Evolutionary conservation across 2,888 invertebrate genomes (phyloP), one percentile per base, ranked within the genome.

Genomic region (Orthosia gothica): DNA sequence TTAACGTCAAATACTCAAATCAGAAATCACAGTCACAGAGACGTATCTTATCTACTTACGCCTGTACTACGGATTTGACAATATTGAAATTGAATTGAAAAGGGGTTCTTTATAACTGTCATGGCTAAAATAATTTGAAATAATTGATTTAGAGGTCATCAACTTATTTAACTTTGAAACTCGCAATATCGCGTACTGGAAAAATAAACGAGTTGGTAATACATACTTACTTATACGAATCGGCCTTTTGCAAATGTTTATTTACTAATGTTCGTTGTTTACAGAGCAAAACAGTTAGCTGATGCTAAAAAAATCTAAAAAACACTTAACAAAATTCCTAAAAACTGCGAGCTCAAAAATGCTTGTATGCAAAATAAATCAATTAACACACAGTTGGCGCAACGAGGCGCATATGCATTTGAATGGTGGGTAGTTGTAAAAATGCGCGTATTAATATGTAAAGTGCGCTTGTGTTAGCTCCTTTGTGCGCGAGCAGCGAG

Each of bases 381-480:
- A 81, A 67, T 84, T 83, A 80, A 23, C 65, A 61, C 23, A 68
- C 45, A 65, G 64, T 83, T 65, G 32, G 40, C 18, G 45, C 45
- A 70, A 69, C 82, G 61, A 52, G 64, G 62, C 54, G n/a, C 68
- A 80, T 81, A 81, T 76, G 68, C 70, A 85, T 82, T 2, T 64
- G 67, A 70, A 82, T 82, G 63, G 78, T 49, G 64, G 52, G 62
- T 70, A 32, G 61, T 76, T 70, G 52, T 59, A 85, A 82, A 82
- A 82, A 85, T 82, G 62, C 32, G 40, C 47, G 58, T 59, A 77
- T 82, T 82, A 59, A 58, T 26, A 82, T 82, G 23, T 78, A 73
- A 77, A 82, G 70, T 70, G 67, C 52, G 49, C 68, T 55, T 57
- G 80, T 64, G 59, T 40, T 59, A 57, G 74, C 52, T 82, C 58